Base-by-base conservation (phyloP, 2,888 invertebrate species). In the Syrphus vitripennis region DNA sequence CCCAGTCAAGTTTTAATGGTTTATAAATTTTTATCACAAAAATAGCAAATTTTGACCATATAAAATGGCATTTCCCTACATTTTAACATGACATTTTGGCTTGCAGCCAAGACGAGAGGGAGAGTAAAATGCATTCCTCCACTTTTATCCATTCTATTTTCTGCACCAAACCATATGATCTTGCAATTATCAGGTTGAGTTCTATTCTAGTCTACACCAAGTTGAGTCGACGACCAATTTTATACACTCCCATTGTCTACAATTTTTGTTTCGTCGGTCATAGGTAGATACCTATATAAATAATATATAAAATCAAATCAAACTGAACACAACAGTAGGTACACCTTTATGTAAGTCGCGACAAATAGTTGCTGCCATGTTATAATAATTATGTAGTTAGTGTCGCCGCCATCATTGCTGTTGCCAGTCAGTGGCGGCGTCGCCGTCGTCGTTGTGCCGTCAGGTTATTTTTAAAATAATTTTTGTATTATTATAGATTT, bases 301-400 rank as follows among this genome's bases (percentile, higher is more conserved):
- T 55, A n/a, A n/a, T n/a, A n/a, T n/a, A 50, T 48, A 50, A 34
- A 78, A 53, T 48, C 65, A 63, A 71, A 75, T 70, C 80, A 70
- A 71, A 80, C 19, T 21, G 29, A 55, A 16, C 55, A 26, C 55
- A 75, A 80, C 70, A 83, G 76, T n/a, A n/a, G n/a, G n/a, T 76
- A 84, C 84, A 84, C 84, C 80, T 84, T 76, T 76, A 3, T 74
- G 86, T 86, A 3, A 78, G 86, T 86, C 77, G 86, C 86, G 86
- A 86, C 86, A 82, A 86, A 74, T 82, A 82, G 86, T 82, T 86
- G 65, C 77, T 86, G 78, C 50, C 74, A 82, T 82, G 77, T 78
- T 78, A 86, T 86, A 69, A 42, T 31, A n/a, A n/a, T n/a, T n/a
- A 70, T 65, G 45, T 34, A 42, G 81, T 61, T 45, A 45, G 65